Evolutionary conservation across 2,888 invertebrate genomes (phyloP).

Genomic region (Epirrita christyi): DNA sequence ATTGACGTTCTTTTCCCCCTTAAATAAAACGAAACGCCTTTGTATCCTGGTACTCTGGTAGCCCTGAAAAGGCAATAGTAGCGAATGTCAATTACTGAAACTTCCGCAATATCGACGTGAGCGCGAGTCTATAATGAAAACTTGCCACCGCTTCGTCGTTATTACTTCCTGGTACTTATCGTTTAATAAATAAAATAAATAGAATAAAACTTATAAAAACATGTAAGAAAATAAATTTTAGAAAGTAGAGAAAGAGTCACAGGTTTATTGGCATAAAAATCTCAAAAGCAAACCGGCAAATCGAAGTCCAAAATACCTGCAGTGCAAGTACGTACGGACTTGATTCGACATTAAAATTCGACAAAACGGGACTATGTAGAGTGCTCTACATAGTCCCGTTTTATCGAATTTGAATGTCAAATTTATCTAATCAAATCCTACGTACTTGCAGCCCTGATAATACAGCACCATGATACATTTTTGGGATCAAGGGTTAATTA

Average conservation of each 20-base stretch:
- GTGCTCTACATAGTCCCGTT: no score
- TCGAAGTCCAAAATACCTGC: no score
- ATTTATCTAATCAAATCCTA: no score
- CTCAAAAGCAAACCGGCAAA: no score
- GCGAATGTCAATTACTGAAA: slow-evolving; percentile 67
- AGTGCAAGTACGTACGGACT: no score
- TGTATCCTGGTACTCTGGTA: slow-evolving; percentile 41
- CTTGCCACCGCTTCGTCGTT: slow-evolving; percentile 45
- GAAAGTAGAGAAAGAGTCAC: not conserved
- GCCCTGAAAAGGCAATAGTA: slow-evolving; percentile 29
- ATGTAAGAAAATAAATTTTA: not conserved
- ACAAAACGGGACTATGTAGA: no score
- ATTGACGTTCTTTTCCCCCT: slow-evolving; percentile 23
- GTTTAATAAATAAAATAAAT: slow-evolving; percentile 1
- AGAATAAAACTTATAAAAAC: not conserved
- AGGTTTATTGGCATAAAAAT: no score
- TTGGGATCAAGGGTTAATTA: no score
- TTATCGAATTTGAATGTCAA: no score
- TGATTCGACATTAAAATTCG: no score
- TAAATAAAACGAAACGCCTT: slow-evolving; percentile 26
- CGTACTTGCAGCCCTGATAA: no score
- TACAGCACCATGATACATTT: no score
- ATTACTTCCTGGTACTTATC: slow-evolving; percentile 52
- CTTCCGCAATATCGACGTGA: slow-evolving; percentile 58
- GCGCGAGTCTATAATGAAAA: slow-evolving; percentile 56